Evolutionary conservation across 2,797 vertebrate species (phyloP), one percentile per base, ranked within the genome.

Genomic region (Melanotaenia maccullochi): DNA sequence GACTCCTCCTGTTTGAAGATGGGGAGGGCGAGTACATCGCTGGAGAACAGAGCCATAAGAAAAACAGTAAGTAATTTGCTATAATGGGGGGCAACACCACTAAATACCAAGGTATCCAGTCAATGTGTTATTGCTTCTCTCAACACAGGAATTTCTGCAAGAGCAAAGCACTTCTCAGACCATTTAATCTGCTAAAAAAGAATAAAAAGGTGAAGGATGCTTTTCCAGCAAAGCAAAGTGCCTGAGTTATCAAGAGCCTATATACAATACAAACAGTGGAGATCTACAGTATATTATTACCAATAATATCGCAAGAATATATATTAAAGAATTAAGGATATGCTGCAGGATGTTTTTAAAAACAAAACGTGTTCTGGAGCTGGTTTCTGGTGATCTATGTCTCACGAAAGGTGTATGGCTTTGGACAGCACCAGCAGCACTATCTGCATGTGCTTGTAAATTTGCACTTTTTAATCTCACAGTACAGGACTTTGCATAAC

Each of bases 1-100:
- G 98, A 97, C 74, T 99, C 98, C 86, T 99, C 98, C 92, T 99
- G 98, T 85, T 99, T 99, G 93, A 99, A 99, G 93, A 99, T 99
- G 84, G 98, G 98, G 75, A 99, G 93, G 11, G 98, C 97, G 0
- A 99, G 96, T 28, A 99, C 98, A 75, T 99, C 98, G 36, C 97
- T 99, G 84, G 59, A 85, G 78, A 22, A 59, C 49, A 83, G 25
- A 81, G 68, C 79, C 32, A 84, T 16, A 62, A 65, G 6, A 68
- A 61, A 73, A 25, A 4, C 12, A 12, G 22, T 40, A 4, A 58
- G 57, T 55, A 16, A 74, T 32, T 40, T 51, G 83, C 57, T 79
- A 81, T 57, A 81, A 78, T 74, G 59, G 58, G 28, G 24, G 76
- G 68, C 49, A 80, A 65, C 59, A 32, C 40, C 51, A 79, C 65